A percentile compares a stretch with the other conserved stretches of the same genome.
Conservation (phyloP, 1,140 invertebrate genomes). For the Drosophila orosa region DNA sequence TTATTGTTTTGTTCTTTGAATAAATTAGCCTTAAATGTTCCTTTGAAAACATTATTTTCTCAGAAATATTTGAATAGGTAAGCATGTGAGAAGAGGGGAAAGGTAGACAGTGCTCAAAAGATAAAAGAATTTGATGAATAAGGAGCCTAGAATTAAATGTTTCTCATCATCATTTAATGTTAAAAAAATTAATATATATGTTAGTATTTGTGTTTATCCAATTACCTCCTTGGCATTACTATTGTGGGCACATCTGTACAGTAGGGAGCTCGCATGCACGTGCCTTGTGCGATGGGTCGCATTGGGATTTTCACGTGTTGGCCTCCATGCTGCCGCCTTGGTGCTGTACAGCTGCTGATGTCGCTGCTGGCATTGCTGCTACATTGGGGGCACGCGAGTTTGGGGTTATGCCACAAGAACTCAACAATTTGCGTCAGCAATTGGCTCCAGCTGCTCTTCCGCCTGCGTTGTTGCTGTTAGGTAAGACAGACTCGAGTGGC, state of each 20-base stretch:
- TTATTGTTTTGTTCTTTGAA: not conserved
- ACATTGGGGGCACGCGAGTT: constrained; percentile 51
- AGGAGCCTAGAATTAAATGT: not conserved
- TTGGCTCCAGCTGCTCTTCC: constrained; percentile 28
- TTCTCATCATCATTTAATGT: not conserved
- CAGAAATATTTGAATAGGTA: not conserved
- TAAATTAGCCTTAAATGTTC: no score
- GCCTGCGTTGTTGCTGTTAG: constrained; percentile 20
- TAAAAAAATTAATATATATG: no score
- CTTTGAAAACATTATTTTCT: not conserved
- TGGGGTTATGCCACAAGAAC: constrained; percentile 67
- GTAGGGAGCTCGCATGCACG: constrained; percentile 26
- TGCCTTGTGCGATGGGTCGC: constrained; percentile 38
- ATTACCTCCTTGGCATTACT: no score
- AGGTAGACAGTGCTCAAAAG: not conserved
- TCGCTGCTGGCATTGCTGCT: constrained; percentile 13
- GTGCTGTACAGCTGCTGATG: constrained; percentile 25
- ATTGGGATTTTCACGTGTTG: constrained; percentile 60
- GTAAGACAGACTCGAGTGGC: constrained; percentile 34
- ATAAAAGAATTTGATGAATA: not conserved
- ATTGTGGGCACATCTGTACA: not conserved
- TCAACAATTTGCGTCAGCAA: constrained; percentile 76
- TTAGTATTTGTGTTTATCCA: not conserved
- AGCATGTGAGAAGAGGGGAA: not conserved
- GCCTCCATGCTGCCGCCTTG: constrained; percentile 37